Evolutionary conservation across 2,113 vertebrate genomes (phyloP).

Genomic region (Elachura formosa): DNA sequence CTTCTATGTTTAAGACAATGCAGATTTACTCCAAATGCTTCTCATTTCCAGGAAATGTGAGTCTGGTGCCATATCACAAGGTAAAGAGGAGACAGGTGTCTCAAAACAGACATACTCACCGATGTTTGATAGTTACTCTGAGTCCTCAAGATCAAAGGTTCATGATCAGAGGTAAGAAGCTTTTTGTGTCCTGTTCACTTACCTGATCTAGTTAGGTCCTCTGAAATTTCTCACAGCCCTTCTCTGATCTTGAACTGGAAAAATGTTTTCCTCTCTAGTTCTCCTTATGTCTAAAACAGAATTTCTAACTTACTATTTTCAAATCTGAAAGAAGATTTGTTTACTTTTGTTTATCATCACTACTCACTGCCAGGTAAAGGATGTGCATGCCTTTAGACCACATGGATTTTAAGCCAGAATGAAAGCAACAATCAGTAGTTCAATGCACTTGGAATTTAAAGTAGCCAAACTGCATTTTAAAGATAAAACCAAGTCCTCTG

Average conservation of each 20-base stretch:
- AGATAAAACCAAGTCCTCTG: not conserved
- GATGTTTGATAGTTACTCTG: conserved; percentile 75
- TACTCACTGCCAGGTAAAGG: not conserved
- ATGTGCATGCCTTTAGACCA: not conserved
- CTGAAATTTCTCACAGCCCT: not conserved
- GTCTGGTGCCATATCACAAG: conserved; percentile 43
- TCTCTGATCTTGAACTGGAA: not conserved
- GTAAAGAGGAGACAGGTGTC: conserved; percentile 54
- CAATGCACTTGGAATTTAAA: not conserved
- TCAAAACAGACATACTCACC: conserved; percentile 68
- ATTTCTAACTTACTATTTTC: not conserved
- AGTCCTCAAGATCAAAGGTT: conserved; percentile 78
- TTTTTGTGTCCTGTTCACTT: not conserved
- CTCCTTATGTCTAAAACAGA: not conserved
- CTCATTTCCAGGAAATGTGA: conserved; percentile 73
- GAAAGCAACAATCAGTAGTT: not conserved
- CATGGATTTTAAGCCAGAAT: not conserved
- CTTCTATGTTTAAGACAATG: not conserved
- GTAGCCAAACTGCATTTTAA: not conserved
- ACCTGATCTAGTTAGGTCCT: not conserved
- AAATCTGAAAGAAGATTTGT: not conserved
- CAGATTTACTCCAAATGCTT: not conserved
- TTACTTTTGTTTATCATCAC: not conserved
- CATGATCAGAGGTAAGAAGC: conserved; percentile 78
- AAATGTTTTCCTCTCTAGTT: not conserved